Evolutionary conservation across 2,113 vertebrate genomes (phyloP), one percentile per base, ranked within the genome.

Genomic region (Xiphophorus maculatus): DNA sequence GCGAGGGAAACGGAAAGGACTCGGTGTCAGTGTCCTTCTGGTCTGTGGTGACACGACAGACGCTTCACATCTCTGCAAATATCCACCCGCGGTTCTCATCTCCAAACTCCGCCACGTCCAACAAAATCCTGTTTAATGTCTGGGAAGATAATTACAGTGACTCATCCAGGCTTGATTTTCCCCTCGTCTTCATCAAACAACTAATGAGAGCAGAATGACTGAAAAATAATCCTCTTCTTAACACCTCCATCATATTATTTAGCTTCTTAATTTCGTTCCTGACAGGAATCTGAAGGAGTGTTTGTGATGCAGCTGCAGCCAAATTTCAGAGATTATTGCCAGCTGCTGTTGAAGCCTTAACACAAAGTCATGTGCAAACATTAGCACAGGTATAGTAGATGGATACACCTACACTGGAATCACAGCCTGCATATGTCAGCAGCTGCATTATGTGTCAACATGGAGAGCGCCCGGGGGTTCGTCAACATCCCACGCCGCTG

Each of bases 401-500:
- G 44, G 33, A 63, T 61, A 37, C 65, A 69, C 64, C 65, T 58
- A 63, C 70, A n/a, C 70, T 60, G 66, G 61, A 80, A 82, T 79
- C 76, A 78, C 76, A 71, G 73, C 54, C 13, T 75, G 78, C 85
- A 87, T 83, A 87, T 85, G 87, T 84, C 85, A 86, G 83, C 70
- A 66, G 84, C 83, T 79, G 81, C 83, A 80, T 87, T 85, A 84
- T 90, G 84, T 87, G 87, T 90, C 78, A 82, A 82, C 82, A 83
- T 48, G 54, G 54, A 80, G 76, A 77, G 79, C 11, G 84, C 90
- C 79, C 63, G 70, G 80, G 86, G 90, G 75, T 84, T 87, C 82
- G 81, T 84, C 84, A 88, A 86, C 84, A 88, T 90, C 88, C 90
- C 86, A 91, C 86, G 87, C 86, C 73, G 85, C 82, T 84, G 86